A percentile compares a stretch with the other conserved stretches of the same genome.
These are phyloP conservation scores for Phalacrocorax pelagicus DNA, from an alignment of 2,113 vertebrate genomes.

Conservation along the genomic window DNA sequence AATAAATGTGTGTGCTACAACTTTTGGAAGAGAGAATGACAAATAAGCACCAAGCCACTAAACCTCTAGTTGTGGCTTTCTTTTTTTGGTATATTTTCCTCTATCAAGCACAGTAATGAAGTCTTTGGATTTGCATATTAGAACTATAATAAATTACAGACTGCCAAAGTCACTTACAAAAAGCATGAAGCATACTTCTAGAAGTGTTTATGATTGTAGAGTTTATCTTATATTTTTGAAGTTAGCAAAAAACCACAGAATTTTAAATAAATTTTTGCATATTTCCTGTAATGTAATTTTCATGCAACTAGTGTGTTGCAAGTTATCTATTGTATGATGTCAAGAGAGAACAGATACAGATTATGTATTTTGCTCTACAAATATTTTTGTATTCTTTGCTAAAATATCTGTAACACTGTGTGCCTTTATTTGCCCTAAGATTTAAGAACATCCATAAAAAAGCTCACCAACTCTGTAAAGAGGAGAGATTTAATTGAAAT, in stretches of 20 bases:
- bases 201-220: background rate
- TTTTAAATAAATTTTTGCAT: background rate
- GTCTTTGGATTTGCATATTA: background rate
- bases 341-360: background rate
- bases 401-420: background rate
- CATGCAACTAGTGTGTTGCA: background rate
- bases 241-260: background rate
- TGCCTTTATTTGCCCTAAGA: background rate
- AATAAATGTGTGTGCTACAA: background rate
- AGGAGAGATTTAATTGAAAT: background rate
- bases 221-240: background rate
- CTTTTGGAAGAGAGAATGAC: background rate
- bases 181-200: background rate
- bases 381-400: background rate
- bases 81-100: background rate
- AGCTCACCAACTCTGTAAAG: background rate
- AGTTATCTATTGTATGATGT: background rate
- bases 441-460: background rate
- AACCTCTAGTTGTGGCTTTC: background rate
- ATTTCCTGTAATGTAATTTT: background rate
- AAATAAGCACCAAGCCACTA: background rate
- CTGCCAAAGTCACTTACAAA: background rate
- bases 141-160: background rate
- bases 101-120: background rate
- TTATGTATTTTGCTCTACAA: background rate